These are phyloP conservation scores for Chondrosia reniformis DNA, from an alignment of 37 sponge, comb jelly and placozoan genomes.

Conservation along the genomic window DNA sequence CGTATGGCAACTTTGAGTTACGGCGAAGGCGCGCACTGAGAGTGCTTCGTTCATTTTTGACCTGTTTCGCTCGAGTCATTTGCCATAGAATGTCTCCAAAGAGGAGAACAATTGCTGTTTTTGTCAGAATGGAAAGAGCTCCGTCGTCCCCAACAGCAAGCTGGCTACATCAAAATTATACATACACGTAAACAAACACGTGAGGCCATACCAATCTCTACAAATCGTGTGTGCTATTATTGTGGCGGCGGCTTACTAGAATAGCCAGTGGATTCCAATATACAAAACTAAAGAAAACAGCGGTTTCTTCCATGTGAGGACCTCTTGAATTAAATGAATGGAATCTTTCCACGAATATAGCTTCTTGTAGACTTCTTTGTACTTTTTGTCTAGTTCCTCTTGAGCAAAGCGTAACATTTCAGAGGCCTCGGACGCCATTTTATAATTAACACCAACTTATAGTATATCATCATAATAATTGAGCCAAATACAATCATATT, in stretches of 20 bases:
- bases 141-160: background rate
- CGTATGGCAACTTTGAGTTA: background rate
- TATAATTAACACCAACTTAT: background rate
- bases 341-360: conserved; percentile 10
- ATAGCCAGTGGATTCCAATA: conserved; percentile 28
- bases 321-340: conserved; percentile 28
- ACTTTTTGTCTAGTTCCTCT: conserved; percentile 29
- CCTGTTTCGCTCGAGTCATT: background rate
- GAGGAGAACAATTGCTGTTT: background rate
- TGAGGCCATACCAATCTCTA: background rate
- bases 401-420: conserved; percentile 6
- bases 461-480: background rate
- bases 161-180: background rate
- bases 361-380: background rate
- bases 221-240: background rate
- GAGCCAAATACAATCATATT: background rate
- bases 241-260: conserved; percentile 44
- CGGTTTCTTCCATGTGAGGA: conserved; percentile 44
- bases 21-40: background rate
- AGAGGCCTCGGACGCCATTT: background rate
- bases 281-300: conserved; percentile 14
- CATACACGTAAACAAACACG: background rate
- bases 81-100: conserved; percentile 1
- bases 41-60: background rate
- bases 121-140: background rate